Base-by-base conservation (phyloP, 2,888 invertebrate species). In the Platycnemis pennipes region DNA sequence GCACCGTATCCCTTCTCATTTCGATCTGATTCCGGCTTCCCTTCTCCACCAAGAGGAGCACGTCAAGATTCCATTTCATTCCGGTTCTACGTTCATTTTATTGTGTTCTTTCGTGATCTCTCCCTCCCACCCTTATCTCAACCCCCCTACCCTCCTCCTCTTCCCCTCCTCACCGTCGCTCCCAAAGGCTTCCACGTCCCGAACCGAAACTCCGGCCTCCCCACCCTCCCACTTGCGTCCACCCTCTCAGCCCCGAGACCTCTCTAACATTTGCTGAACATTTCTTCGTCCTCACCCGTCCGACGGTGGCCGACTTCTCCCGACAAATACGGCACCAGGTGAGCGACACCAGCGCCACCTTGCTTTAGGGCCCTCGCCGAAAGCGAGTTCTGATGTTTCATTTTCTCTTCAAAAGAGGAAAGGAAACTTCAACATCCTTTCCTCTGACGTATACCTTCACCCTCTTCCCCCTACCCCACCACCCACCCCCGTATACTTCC, bases 1-100 rank as follows among this genome's bases (percentile, higher is more conserved):
- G 77, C 77, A 77, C 77, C 77, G 77, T 77, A 37, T 77, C 77
- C 77, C 77, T 37, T 37, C 77, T 77, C 77, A 37, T 77, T 77
- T 77, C 77, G 77, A 77, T 77, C 77, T 77, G 77, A 77, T 77
- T 77, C 77, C 37, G 37, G 5, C 13, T 37, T 77, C 77, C 77
- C 63, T n/a, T 63, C 63, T n/a, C n/a, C 63, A 11, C 16, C 63
- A 37, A 77, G 77, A 37, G 13, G 37, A 31, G 7, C 11, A 5
- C 13, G 26, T 26, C 37, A 77, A 77, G 77, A 77, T 77, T 77
- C 77, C 77, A 77, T 77, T 77, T 77, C 77, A 77, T 77, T 77
- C 77, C 77, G 77, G 77, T 77, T 77, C 37, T 77, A 37, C 31
- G 16, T 77, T 77, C 49, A 37, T 37, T 37, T 77, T 77, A 37